Base-by-base conservation (phyloP, 2,797 vertebrate species). In the Vespertilio murinus region DNA sequence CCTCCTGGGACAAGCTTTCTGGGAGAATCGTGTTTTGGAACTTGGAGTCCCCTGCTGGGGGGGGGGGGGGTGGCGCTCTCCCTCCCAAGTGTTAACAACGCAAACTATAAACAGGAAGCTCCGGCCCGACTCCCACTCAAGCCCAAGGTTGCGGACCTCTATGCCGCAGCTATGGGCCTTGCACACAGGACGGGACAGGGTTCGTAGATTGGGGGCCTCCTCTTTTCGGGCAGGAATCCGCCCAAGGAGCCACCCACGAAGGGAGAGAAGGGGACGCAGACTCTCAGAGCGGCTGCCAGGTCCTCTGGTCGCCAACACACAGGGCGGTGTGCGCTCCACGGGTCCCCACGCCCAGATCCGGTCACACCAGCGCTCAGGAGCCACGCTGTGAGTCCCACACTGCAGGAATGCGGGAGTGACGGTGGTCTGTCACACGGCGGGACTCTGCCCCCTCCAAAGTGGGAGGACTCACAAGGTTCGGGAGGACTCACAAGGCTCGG, bases 41-140 rank as follows among this genome's bases (percentile, higher is more conserved):
- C 82, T 65, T 49, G 56, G 79, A 93, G 96, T 95, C 92, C 96
- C 91, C 56, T 52, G 69, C 95, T 91, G 4, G 33, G 75, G 89
- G 75, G 61, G 70, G 42, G 42, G 42, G 42, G 42, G 42, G 42
- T n/a, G 42, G 42, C 42, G 77, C 75, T 67, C 67, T 83, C 91
- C 77, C 67, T 83, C 91, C 77, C 95, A 88, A 96, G 94, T 93
- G 94, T 91, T 93, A 95, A 95, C 93, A 82, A 90, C 84, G 49
- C 94, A 42, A 91, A 95, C 88, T 94, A 85, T 97, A 96, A 97
- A 97, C 96, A 97, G 96, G 96, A 97, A 97, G n/a, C 91, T 93
- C 69, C 70, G 71, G 81, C 8, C 70, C 20, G 18, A 77, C 91
- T 95, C 95, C 96, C 77, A 96, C 95, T 97, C 89, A 87, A 87